Base-by-base conservation (phyloP, 2,888 invertebrate species). In the Himalopsyche tibetana region DNA sequence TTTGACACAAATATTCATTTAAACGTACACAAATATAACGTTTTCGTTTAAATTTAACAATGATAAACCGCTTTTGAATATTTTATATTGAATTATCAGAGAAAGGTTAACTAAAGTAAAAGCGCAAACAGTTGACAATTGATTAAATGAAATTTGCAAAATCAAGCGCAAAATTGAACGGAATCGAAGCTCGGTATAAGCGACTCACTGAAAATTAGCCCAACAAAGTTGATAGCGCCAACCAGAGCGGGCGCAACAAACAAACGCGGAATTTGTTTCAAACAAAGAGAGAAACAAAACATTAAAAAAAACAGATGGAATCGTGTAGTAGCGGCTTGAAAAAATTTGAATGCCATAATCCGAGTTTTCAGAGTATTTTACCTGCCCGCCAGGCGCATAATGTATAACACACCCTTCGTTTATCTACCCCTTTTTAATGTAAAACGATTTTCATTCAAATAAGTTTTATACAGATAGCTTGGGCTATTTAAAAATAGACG, bases 191-290 rank as follows among this genome's bases (percentile, higher is more conserved):
- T 51, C 55, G 55, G 74, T 85, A 69, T 36, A 82, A 85, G 36
- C 45, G 80, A 28, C 36, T 36, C 69, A 74, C 56, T 82, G 55
- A 84, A 86, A 82, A 84, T 84, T 86, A 82, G 82, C 80, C 55
- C 28, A 83, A 84, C 81, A 84, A 86, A 87, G 84, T 79, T 88
- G 83, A 87, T 88, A 82, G 83, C 87, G 85, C 82, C 87, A 87
- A 88, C 88, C 87, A 88, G 88, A 88, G 89, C 89, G 88, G 89
- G 81, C 74, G 83, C 82, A 87, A 82, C 79, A 82, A 69, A 86
- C 86, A 83, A 86, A 85, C 56, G 85, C 89, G 89, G 88, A 88
- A 88, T 88, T 87, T 87, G 79, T 86, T 86, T 86, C 40, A 84
- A 86, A 82, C 82, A 84, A 86, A 84, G 81, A 17, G 74, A 82